Conservation (phyloP, 1,140 invertebrate genomes). For the Temnothorax curvispinosus region DNA sequence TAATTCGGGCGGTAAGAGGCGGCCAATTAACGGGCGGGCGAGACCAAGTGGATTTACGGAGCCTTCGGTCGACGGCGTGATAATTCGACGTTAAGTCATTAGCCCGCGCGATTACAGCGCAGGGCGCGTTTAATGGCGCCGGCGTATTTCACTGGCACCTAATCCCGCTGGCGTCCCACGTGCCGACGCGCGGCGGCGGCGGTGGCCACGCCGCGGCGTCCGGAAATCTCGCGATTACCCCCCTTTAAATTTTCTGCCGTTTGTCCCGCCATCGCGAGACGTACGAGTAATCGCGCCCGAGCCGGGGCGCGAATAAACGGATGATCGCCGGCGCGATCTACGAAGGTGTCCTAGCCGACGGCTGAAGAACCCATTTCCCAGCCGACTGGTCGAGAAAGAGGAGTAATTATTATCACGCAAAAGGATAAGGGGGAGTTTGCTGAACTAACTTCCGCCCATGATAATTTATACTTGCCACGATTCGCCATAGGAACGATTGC, state of each 20-base stretch:
- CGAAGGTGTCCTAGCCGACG: slow-evolving; percentile 68
- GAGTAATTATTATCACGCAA: slow-evolving; percentile 76
- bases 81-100: slow-evolving; percentile 75
- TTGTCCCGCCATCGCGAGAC: slow-evolving; percentile 22
- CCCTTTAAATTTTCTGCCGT: slow-evolving; percentile 15
- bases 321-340: slow-evolving; percentile 67
- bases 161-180: slow-evolving; percentile 55
- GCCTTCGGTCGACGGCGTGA: slow-evolving; percentile 65
- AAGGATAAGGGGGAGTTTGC: slow-evolving; percentile 71
- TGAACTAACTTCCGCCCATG: slow-evolving; percentile 74
- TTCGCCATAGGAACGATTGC: slow-evolving; percentile 15
- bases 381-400: slow-evolving; percentile 66
- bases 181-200: neutral
- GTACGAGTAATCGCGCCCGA: slow-evolving; percentile 55
- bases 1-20: slow-evolving; percentile 65
- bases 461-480: slow-evolving; percentile 75
- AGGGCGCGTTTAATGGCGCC: slow-evolving; percentile 67
- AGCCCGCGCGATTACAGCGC: slow-evolving; percentile 70
- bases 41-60: slow-evolving; percentile 67
- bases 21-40: slow-evolving; percentile 62
- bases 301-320: slow-evolving; percentile 64
- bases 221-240: slow-evolving; percentile 63
- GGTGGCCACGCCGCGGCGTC: slow-evolving; percentile 16
- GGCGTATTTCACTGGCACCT: slow-evolving; percentile 64
- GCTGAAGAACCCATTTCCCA: slow-evolving; percentile 73